A percentile compares a stretch with the other conserved stretches of the same genome.
These are phyloP conservation scores for Cervus canadensis DNA, from an alignment of 2,113 vertebrate genomes.

Conservation along the genomic window DNA sequence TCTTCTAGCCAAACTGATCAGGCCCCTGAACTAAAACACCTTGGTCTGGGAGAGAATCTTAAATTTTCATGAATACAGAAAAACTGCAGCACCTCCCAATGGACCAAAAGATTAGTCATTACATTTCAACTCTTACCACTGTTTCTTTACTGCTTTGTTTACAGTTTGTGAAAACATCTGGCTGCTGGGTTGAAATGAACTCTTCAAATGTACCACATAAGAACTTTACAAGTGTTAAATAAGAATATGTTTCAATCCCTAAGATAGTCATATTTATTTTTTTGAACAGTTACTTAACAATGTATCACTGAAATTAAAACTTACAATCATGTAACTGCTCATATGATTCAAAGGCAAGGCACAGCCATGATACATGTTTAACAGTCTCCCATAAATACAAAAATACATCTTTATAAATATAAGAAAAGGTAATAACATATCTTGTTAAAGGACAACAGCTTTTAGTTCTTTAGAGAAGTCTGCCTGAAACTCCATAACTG, in stretches of 20 bases:
- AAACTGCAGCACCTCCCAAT: not conserved
- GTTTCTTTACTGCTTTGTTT: conserved; percentile 9
- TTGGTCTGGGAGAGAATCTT: not conserved
- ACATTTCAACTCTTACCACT: not conserved
- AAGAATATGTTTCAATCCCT: not conserved
- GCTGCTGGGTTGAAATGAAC: not conserved
- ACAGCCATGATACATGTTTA: not conserved
- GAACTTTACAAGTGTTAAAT: not conserved
- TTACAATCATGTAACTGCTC: not conserved
- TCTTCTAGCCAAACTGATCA: not conserved
- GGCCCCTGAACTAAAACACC: not conserved
- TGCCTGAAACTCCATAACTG: not conserved
- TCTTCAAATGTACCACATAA: conserved; percentile 37
- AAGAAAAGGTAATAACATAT: conserved; percentile 31
- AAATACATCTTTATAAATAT: conserved; percentile 51
- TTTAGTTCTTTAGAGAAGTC: conserved; percentile 11
- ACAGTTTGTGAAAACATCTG: conserved; percentile 4
- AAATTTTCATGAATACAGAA: not conserved
- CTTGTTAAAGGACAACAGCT: not conserved
- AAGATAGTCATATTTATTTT: conserved; percentile 38
- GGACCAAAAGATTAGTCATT: not conserved
- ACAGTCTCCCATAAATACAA: conserved; percentile 29
- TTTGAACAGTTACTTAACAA: conserved; percentile 31
- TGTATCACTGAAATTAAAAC: not conserved
- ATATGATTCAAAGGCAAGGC: conserved; percentile 9